Evolutionary conservation across 37 sponge, comb jelly and placozoan genomes (phyloP), one percentile per base, ranked within the genome.

Genomic region (Beroe ovata): DNA sequence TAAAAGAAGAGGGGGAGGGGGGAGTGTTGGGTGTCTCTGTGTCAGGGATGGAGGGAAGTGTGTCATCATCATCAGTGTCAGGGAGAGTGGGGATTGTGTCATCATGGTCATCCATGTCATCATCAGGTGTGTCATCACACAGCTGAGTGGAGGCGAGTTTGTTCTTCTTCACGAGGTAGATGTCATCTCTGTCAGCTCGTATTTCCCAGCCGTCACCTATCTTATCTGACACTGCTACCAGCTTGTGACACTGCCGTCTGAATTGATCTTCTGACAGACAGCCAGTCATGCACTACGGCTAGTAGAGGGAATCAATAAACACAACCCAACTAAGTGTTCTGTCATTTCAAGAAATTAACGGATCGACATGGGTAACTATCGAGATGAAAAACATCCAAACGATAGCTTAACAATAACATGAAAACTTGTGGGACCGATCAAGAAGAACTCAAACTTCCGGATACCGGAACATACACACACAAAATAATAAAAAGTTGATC

Each of bases 151-250:
- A 6, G 8, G 69, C 36, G 8, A 66, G 4, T 16, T 66, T 66
- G 36, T 14, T 35, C 25, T 37, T 77, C 84, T 77, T 77, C 8
- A 77, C 84, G 2, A 77, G 8, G 28, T 40, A 77, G n/a, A 77
- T 23, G 54, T 77, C 84, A 41, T 42, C 84, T 1, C 42, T 0
- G 25, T 77, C 84, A 2, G 4, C 22, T 23, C 89, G 89, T 60
- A 92, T 38, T 69, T 92, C 91, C 94, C 94, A 94, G 30, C 90
- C 90, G 64, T 92, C 94, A 21, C 89, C 58, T 64, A 94, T 34
- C 36, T 64, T 64, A 0, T 88, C 88, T 16, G 94, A 94, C 0
- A 91, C 42, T 0, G 42, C 90, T 18, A 90, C 91, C 0, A 94
- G 60, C 28, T 81, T 71, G 29, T 64, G 59, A 0, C 90, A 71